A percentile compares a stretch with the other conserved stretches of the same genome.
Conservation (phyloP, 2,113 vertebrate genomes). For the Brachionichthys hirsutus region DNA sequence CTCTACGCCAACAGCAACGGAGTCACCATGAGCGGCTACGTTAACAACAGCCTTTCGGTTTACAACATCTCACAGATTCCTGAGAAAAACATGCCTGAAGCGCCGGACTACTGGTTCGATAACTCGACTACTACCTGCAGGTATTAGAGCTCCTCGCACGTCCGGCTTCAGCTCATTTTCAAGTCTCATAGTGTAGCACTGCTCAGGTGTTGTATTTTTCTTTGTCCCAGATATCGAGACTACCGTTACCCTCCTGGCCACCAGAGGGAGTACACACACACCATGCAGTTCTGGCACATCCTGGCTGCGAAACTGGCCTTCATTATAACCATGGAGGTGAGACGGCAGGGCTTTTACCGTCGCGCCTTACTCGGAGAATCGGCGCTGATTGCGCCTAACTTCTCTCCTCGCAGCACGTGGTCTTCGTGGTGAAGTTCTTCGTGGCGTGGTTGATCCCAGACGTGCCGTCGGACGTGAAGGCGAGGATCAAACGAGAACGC, state of each 20-base stretch:
- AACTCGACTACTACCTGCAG: slow-evolving; percentile 83
- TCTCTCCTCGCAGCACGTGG: slow-evolving; percentile 83
- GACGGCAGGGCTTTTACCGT: background rate
- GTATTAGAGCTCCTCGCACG: slow-evolving; percentile 60
- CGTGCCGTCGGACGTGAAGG: slow-evolving; percentile 88
- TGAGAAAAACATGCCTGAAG: slow-evolving; percentile 67
- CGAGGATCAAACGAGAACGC: slow-evolving; percentile 89
- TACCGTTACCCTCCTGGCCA: slow-evolving; percentile 90
- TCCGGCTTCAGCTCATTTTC: background rate
- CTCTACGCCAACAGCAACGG: slow-evolving; percentile 80
- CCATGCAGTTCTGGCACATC: slow-evolving; percentile 96
- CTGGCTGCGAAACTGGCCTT: slow-evolving; percentile 96
- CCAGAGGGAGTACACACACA: slow-evolving; percentile 77
- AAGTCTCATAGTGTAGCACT: too few species aligned
- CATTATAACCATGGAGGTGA: slow-evolving; percentile 96
- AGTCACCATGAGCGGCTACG: slow-evolving; percentile 83
- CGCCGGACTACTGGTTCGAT: slow-evolving; percentile 59
- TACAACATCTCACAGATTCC: slow-evolving; percentile 83
- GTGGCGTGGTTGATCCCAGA: slow-evolving; percentile 97
- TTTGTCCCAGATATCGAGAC: slow-evolving; percentile 80
- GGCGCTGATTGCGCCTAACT: background rate
- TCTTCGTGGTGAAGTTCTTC: slow-evolving; percentile 95
- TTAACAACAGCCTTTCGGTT: slow-evolving; percentile 89
- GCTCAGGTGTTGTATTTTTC: background rate
- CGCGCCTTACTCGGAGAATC: background rate